Evolutionary conservation across 1,140 invertebrate species (phyloP), one percentile per base, ranked within the genome.

Genomic region (Chymomyza costata): DNA sequence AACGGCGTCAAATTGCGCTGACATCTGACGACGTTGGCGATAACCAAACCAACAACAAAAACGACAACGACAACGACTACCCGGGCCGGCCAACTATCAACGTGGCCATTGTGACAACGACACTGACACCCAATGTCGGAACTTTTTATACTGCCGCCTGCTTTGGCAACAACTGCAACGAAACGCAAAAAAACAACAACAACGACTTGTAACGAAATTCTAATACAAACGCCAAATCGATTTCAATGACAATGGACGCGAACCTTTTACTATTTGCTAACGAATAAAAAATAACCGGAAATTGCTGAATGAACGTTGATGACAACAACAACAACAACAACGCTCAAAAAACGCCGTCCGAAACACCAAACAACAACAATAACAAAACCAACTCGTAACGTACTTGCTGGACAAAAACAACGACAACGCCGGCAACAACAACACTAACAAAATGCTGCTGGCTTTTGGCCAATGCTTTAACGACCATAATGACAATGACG

Each of bases 1-100:
- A 80, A 71, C 74, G 80, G 80, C 80, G 65, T 83, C 80, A 83
- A 83, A 83, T 83, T 83, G 80, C 80, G 62, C 69, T 83, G 80
- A 80, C 80, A 83, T 71, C 65, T 74, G 68, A 80, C 76, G 64
- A 69, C 63, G 52, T 17, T 40, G 55, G 53, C 52, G 44, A 25
- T 25, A 25, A 25, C 21, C 3, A 25, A 53, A 44, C 13, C 53
- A 53, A 60, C 44, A 61, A 57, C 40, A 57, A 59, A 50, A 44
- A 51, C 43, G 11, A 40, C 47, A 30, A 19, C 43, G 37, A 61
- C 53, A 51, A 49, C 55, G 14, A 52, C 58, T 30, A 56, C 21
- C 8, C 21, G 21, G 3, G 21, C 3, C 8, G 21, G 3, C 21
- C 3, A 8, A 8, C 21, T 25, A 25, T 25, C 21, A 25, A 25